Conservation (phyloP, 2,888 invertebrate genomes). For the Acleris literana region DNA sequence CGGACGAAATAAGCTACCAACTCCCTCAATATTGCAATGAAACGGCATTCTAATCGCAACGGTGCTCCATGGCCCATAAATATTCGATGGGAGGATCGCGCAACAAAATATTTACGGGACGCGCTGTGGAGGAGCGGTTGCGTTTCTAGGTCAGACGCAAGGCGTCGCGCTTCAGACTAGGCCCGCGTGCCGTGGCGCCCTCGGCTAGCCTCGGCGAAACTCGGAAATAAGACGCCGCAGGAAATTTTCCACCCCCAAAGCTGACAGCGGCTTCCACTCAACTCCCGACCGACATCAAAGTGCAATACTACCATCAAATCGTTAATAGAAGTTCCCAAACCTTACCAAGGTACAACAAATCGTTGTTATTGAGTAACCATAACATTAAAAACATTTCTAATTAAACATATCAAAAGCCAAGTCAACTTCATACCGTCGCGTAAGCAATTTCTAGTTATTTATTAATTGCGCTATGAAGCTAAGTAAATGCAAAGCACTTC, state of each 20-base stretch:
- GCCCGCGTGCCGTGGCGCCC: constrained; percentile 58
- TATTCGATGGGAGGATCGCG: constrained; percentile 66
- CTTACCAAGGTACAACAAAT: too few relatives aligned
- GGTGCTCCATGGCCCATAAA: constrained; percentile 68
- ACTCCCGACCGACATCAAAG: constrained; percentile 69
- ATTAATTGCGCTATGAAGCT: constrained; percentile 65
- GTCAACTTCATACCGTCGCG: neutral
- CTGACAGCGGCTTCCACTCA: constrained; percentile 45
- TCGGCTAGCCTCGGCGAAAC: constrained; percentile 48
- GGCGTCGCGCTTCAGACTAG: constrained; percentile 60
- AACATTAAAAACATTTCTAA: too few relatives aligned
- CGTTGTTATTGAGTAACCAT: too few relatives aligned
- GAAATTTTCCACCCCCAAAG: constrained; percentile 66
- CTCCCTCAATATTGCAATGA: constrained; percentile 65
- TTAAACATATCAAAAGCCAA: too few relatives aligned
- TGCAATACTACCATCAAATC: constrained; percentile 47
- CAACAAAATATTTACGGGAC: constrained; percentile 67
- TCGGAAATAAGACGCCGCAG: constrained; percentile 58
- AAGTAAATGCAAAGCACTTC: constrained; percentile 55
- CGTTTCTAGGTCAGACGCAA: constrained; percentile 70
- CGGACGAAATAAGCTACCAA: constrained; percentile 62
- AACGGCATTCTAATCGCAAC: constrained; percentile 74
- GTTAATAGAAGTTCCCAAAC: too few relatives aligned
- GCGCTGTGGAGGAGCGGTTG: constrained; percentile 45
- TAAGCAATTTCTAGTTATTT: constrained; percentile 45